These are phyloP conservation scores for Diplogasteroides magnus DNA, from an alignment of 1,140 invertebrate genomes.

Conservation along the genomic window DNA sequence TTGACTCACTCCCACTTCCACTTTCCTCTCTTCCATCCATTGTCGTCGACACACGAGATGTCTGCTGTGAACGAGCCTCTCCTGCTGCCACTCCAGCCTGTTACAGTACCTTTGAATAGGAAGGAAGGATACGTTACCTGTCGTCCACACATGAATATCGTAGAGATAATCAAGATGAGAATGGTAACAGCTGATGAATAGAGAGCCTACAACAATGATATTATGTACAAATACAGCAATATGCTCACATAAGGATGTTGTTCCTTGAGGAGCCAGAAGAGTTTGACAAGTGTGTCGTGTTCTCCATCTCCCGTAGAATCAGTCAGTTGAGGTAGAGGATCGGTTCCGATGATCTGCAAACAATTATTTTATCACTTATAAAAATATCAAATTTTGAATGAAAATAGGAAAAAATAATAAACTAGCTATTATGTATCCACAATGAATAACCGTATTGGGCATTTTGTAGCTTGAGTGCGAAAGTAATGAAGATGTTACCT, in stretches of 20 bases:
- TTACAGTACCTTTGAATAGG: background rate
- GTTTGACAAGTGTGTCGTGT: background rate
- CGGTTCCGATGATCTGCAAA: background rate
- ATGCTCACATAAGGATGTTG: slow-evolving; percentile 8
- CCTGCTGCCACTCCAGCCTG: slow-evolving; percentile 12
- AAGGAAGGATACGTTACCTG: slow-evolving; percentile 16
- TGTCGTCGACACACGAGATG: slow-evolving; percentile 16
- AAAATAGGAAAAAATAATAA: too few relatives aligned
- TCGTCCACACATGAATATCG: slow-evolving; percentile 43
- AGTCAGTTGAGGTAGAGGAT: slow-evolving; percentile 4
- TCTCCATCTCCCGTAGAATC: slow-evolving; percentile 1
- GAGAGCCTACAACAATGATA: too few relatives aligned
- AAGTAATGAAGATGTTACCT: too few relatives aligned
- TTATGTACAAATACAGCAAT: slow-evolving; percentile 14
- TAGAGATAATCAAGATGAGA: slow-evolving; percentile 40
- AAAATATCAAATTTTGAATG: too few relatives aligned
- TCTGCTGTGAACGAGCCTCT: slow-evolving; percentile 16
- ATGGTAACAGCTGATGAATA: slow-evolving; percentile 42
- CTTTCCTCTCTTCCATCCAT: slow-evolving; percentile 1
- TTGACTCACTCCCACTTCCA: background rate
- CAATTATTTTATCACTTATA: too few relatives aligned
- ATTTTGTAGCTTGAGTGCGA: too few relatives aligned
- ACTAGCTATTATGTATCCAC: too few relatives aligned
- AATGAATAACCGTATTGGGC: too few relatives aligned
- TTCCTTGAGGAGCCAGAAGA: slow-evolving; percentile 1